Conservation (phyloP, 2,888 invertebrate species). For the Formica aserva region DNA sequence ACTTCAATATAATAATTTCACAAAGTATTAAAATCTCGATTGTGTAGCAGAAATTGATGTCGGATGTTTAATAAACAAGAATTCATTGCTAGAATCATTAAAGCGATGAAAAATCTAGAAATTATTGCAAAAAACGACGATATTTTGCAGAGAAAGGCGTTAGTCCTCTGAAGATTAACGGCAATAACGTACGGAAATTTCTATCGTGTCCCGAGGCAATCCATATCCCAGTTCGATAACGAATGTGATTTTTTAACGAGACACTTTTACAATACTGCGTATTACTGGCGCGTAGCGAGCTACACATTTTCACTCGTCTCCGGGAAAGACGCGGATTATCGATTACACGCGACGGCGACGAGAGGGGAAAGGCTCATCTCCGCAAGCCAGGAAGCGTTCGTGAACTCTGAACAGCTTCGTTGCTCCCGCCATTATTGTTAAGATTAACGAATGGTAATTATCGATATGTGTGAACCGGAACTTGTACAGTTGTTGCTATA, state of each 20-base stretch:
- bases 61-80: not conserved
- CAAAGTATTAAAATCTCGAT: not conserved
- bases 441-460: constrained; percentile 65
- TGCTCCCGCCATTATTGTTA: constrained; percentile 61
- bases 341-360: constrained; percentile 32
- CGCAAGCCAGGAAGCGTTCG: constrained; percentile 42
- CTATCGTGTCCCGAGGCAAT: constrained; percentile 50
- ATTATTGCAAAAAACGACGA: not conserved
- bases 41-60: not conserved
- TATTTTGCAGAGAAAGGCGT: not conserved
- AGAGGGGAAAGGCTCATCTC: constrained; percentile 42
- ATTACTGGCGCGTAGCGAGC: constrained; percentile 51
- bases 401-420: constrained; percentile 65
- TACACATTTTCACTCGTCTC: constrained; percentile 36
- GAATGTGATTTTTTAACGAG: constrained; percentile 57
- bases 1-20: not conserved
- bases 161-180: constrained; percentile 33
- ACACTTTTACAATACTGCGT: constrained; percentile 54
- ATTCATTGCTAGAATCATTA: not conserved
- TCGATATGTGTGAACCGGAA: constrained; percentile 83
- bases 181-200: constrained; percentile 41
- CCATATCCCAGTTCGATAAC: constrained; percentile 57
- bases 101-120: not conserved
- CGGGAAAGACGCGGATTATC: constrained; percentile 51
- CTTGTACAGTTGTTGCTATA: constrained; percentile 86